Percentiles rank a stretch among this genome's conserved stretches.
These are phyloP conservation scores for Belgica antarctica DNA, from an alignment of 2,888 invertebrate genomes.

Conservation along the genomic window DNA sequence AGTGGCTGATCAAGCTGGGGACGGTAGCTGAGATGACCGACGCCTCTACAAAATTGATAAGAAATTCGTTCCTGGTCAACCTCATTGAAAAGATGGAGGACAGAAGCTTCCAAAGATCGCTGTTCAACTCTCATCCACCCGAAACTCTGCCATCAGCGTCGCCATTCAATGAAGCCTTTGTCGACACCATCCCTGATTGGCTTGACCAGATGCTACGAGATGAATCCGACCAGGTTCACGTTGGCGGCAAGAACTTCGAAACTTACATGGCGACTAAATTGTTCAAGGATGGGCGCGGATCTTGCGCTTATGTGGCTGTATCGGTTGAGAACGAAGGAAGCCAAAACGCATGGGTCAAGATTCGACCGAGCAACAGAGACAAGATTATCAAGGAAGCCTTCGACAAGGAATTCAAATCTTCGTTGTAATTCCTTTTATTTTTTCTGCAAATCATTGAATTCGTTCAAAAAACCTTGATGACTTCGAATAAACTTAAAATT, in stretches of 20 bases:
- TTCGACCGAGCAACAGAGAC: background rate
- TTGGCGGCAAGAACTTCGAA: conserved; percentile 44
- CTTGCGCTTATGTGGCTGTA: conserved; percentile 48
- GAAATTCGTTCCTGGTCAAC: conserved; percentile 10
- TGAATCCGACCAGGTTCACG: background rate
- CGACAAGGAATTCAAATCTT: background rate
- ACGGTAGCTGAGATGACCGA: background rate
- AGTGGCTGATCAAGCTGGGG: conserved; percentile 24
- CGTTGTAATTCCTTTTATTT: too few relatives aligned
- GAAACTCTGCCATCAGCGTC: background rate
- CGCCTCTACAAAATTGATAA: background rate
- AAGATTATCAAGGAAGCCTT: conserved; percentile 9
- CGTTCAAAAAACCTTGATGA: too few relatives aligned
- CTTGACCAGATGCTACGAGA: conserved; percentile 3
- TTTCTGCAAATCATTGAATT: too few relatives aligned
- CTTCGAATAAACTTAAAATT: too few relatives aligned
- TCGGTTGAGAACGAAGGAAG: conserved; percentile 47
- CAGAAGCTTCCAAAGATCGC: background rate
- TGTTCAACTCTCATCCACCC: conserved; percentile 27
- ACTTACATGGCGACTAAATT: conserved; percentile 47
- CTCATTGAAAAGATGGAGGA: background rate
- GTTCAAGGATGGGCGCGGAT: conserved; percentile 47
- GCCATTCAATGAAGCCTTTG: background rate
- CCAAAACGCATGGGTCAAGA: background rate
- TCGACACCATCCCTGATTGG: conserved; percentile 3